Conservation (phyloP, 2,113 vertebrate species). For the Opisthocomus hoazin region DNA sequence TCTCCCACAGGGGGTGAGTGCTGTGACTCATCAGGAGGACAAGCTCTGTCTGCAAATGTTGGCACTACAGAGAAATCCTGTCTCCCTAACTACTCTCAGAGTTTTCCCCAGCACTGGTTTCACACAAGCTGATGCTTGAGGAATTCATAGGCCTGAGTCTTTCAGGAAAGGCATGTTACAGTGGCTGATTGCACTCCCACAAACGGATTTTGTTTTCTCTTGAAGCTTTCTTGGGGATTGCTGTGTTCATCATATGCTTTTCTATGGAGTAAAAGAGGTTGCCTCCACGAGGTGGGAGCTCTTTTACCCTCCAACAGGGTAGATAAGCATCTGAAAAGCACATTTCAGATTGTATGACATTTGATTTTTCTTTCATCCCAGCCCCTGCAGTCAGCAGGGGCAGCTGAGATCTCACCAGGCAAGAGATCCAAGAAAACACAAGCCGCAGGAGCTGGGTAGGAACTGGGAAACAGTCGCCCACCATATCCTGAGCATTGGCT, state of each 20-base stretch:
- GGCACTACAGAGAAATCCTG: background rate
- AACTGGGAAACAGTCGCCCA: background rate
- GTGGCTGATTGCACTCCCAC: background rate
- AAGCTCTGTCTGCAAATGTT: background rate
- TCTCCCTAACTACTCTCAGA: background rate
- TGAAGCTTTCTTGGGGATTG: background rate
- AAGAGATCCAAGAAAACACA: background rate
- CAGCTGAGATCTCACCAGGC: background rate
- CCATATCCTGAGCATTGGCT: background rate
- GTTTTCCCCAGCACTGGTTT: background rate
- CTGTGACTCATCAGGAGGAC: background rate
- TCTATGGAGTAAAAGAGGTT: rapidly evolving
- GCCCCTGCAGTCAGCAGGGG: background rate
- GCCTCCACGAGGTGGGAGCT: background rate
- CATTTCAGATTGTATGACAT: background rate
- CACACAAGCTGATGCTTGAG: background rate
- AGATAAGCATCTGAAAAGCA: background rate
- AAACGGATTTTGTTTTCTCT: background rate
- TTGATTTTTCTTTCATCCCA: background rate
- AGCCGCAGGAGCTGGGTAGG: background rate
- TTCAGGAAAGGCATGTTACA: background rate
- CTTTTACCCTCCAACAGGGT: background rate
- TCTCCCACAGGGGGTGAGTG: background rate
- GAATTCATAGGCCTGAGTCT: background rate
- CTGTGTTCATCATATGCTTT: background rate